phyloP scores from a whole-genome alignment of 2,797 vertebrate species.

The Ciconia nigra region DNA sequence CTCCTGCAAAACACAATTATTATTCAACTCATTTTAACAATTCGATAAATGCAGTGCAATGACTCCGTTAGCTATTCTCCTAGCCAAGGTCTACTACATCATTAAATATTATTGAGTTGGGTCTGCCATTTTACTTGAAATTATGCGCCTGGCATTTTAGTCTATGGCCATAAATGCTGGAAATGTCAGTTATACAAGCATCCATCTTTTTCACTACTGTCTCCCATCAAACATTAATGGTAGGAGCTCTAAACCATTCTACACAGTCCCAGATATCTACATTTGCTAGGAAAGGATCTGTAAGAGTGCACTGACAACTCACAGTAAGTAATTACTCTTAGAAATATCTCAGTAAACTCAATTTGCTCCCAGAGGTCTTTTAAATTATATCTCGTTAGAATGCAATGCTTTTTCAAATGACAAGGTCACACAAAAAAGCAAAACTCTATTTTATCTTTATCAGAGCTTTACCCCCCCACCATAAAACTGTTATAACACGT shows the following conservation, averaged over 20 bases:
- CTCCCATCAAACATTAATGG: constrained; percentile 74
- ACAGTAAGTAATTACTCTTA: constrained; percentile 72
- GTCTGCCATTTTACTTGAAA: constrained; percentile 74
- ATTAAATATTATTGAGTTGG: constrained; percentile 78
- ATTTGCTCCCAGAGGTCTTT: constrained; percentile 69
- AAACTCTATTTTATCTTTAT: constrained; percentile 69
- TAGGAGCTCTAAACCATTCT: constrained; percentile 69
- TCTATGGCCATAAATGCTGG: constrained; percentile 73
- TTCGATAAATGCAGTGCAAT: constrained; percentile 64
- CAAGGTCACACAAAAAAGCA: constrained; percentile 70
- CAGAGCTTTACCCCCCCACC: constrained; percentile 16
- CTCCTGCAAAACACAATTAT: constrained; percentile 25
- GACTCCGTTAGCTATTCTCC: constrained; percentile 49
- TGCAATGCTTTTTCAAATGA: constrained; percentile 69
- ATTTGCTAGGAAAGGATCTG: constrained; percentile 53
- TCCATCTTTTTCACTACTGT: constrained; percentile 73
- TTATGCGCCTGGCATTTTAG: constrained; percentile 77
- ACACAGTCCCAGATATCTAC: constrained; percentile 53
- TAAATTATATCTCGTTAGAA: constrained; percentile 72
- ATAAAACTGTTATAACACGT: constrained; percentile 63
- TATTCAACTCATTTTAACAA: constrained; percentile 62
- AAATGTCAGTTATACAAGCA: constrained; percentile 75
- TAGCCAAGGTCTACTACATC: constrained; percentile 59
- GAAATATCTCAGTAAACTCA: constrained; percentile 75
- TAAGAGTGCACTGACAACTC: constrained; percentile 66